Base-by-base conservation (phyloP, 2,888 invertebrate genomes). In the Dasypogon diadema region DNA sequence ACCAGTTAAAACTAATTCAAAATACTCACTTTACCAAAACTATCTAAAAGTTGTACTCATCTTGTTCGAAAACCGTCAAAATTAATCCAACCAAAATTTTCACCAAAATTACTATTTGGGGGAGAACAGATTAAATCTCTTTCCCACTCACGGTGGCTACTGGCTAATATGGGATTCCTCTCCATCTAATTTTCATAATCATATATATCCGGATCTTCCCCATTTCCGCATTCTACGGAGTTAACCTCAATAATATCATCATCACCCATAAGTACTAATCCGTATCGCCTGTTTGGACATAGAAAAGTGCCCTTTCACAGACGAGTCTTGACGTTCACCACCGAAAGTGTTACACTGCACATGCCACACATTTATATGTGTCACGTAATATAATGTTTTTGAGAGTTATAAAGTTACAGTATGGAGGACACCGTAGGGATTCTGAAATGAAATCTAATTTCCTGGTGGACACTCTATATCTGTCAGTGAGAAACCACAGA, bases 381-480 rank as follows among this genome's bases (percentile, higher is more conserved):
- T 46, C 65, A 24, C 46, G 46, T 65, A 22, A 46, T 65, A 65
- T 65, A 65, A 65, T 65, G 65, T 65, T 65, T 63, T 65, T 14
- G 42, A 5, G 21, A 65, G 65, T 65, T 65, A 65, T 65, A 46
- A 65, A 65, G 48, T 65, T 46, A 65, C 48, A 46, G 56, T 51
- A 24, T 14, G 6, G 65, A 21, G 48, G 37, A 46, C 48, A 48
- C 72, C 72, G 55, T 51, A 55, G 72, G 72, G 55, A 37, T 55
- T 55, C 55, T 72, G 55, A 72, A 72, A 72, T 72, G 72, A 55
- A 72, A 72, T 72, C 72, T 72, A 72, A 72, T 72, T 72, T 72
- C 72, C 72, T 54, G 72, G 30, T 54, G 65, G 65, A 65, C 65
- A 65, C 48, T 65, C 65, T 65, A 65, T 65, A 65, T 65, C 65